A percentile compares a stretch with the other conserved stretches of the same genome.
These are phyloP conservation scores for Pungitius pungitius DNA, from an alignment of 2,113 vertebrate species.

Conservation along the genomic window DNA sequence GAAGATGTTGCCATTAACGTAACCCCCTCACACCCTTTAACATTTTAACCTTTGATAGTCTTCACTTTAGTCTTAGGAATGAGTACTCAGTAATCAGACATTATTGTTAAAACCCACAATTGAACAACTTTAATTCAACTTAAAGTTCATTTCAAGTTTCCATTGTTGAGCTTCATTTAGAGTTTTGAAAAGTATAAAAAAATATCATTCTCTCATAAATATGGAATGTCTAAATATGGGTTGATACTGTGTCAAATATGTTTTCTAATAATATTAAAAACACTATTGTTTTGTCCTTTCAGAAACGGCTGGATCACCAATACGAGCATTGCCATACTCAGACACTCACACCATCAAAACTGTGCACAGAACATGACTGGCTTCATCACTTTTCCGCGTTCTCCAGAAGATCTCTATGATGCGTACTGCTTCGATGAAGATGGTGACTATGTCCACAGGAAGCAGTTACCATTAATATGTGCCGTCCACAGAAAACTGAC, in stretches of 20 bases:
- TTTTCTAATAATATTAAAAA: conserved; percentile 8
- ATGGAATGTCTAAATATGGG: background rate
- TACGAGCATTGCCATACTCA: conserved; percentile 78
- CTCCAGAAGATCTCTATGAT: conserved; percentile 66
- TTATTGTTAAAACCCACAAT: background rate
- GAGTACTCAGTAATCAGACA: background rate
- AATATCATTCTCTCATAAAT: background rate
- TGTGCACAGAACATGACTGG: conserved; percentile 86
- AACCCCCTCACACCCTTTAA: background rate
- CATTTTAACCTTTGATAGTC: background rate
- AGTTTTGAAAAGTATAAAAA: background rate
- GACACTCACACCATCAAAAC: conserved; percentile 76
- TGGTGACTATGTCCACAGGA: conserved; percentile 77
- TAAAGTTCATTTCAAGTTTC: too few species aligned
- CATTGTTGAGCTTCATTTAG: too few species aligned
- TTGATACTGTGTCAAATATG: background rate
- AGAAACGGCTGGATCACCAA: conserved; percentile 87
- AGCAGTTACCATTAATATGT: background rate
- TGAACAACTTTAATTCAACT: background rate
- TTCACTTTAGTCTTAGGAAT: background rate
- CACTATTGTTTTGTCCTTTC: conserved; percentile 33
- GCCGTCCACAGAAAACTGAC: accelerated
- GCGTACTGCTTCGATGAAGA: conserved; percentile 85
- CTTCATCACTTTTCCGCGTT: conserved; percentile 55
- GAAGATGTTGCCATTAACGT: background rate